Percentiles rank a stretch among this genome's conserved stretches.
Evolutionary conservation across 1,140 invertebrate genomes (phyloP).

Genomic region (Drosophila pseudoananassae): DNA sequence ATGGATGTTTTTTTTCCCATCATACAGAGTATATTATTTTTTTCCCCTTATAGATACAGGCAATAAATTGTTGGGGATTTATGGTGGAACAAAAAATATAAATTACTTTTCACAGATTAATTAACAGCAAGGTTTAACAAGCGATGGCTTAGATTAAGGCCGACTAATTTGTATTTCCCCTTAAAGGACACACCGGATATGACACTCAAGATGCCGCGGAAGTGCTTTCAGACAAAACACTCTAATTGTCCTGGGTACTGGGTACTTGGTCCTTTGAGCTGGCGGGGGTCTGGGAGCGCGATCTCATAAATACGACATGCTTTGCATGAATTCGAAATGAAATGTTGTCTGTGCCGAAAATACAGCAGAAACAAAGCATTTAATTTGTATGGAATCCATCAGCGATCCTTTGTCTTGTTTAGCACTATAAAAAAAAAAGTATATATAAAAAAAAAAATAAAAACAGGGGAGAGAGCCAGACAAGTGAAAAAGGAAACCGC

Average conservation of each 20-base stretch:
- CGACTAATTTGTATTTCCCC: constrained; percentile 36
- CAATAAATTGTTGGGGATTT: constrained; percentile 72
- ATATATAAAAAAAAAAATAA: not conserved
- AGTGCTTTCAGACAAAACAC: constrained; percentile 42
- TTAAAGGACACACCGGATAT: constrained; percentile 54
- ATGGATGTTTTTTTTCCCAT: constrained; percentile 47
- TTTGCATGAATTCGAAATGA: constrained; percentile 76
- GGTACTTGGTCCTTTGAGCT: constrained; percentile 33
- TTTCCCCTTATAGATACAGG: constrained; percentile 15
- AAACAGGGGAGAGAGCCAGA: constrained; percentile 17
- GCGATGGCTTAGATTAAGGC: constrained; percentile 21
- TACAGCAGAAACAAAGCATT: constrained; percentile 53
- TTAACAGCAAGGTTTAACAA: constrained; percentile 43
- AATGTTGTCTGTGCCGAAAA: constrained; percentile 66
- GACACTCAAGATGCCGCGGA: constrained; percentile 70
- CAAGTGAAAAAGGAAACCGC: constrained; percentile 3
- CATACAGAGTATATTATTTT: constrained; percentile 10
- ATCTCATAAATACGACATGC: constrained; percentile 72
- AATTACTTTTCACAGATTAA: constrained; percentile 57
- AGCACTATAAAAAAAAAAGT: constrained; percentile 9
- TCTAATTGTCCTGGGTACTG: constrained; percentile 62
- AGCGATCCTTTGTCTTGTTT: constrained; percentile 68
- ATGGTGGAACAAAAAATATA: constrained; percentile 47
- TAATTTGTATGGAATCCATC: constrained; percentile 79
- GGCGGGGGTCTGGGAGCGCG: constrained; percentile 2